These are phyloP conservation scores for Orthonevra nobilis DNA, from an alignment of 2,888 invertebrate genomes.

Conservation along the genomic window DNA sequence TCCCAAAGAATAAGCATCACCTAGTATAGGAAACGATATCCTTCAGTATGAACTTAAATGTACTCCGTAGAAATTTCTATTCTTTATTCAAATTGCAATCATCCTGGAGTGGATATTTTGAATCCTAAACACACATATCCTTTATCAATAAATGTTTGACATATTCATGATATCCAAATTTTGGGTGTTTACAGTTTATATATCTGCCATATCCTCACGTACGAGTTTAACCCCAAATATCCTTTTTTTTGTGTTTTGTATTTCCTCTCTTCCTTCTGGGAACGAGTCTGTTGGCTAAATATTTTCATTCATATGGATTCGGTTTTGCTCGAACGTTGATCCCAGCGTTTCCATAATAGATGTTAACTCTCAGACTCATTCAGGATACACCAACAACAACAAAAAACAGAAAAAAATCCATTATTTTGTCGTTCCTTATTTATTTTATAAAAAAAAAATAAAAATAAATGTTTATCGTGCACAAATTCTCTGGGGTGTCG, in stretches of 20 bases:
- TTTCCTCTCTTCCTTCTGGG: too few relatives aligned
- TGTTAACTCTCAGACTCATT: slow-evolving; percentile 44
- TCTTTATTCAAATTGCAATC: too few relatives aligned
- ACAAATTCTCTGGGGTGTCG: slow-evolving; percentile 62
- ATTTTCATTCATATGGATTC: slow-evolving; percentile 24
- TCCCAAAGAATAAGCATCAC: too few relatives aligned
- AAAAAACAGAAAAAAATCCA: slow-evolving; percentile 43
- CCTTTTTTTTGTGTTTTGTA: slow-evolving; percentile 15
- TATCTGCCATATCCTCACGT: slow-evolving; percentile 13
- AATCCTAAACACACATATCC: background rate
- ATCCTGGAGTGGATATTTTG: too few relatives aligned
- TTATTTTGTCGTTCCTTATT: background rate
- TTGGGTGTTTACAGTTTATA: background rate
- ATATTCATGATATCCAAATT: slow-evolving; percentile 27
- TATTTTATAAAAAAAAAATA: slow-evolving; percentile 1
- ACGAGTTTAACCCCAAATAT: slow-evolving; percentile 6
- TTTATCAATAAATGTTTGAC: slow-evolving; percentile 50
- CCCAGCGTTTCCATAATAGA: slow-evolving; percentile 43
- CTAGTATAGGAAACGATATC: too few relatives aligned
- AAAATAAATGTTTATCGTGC: slow-evolving; percentile 54
- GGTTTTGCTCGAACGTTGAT: slow-evolving; percentile 47
- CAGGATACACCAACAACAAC: slow-evolving; percentile 4
- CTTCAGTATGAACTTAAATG: too few relatives aligned
- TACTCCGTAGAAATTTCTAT: too few relatives aligned
- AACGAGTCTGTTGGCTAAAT: slow-evolving; percentile 31